Conservation (phyloP, 2,797 vertebrate species). For the Epinephelus awoara region DNA sequence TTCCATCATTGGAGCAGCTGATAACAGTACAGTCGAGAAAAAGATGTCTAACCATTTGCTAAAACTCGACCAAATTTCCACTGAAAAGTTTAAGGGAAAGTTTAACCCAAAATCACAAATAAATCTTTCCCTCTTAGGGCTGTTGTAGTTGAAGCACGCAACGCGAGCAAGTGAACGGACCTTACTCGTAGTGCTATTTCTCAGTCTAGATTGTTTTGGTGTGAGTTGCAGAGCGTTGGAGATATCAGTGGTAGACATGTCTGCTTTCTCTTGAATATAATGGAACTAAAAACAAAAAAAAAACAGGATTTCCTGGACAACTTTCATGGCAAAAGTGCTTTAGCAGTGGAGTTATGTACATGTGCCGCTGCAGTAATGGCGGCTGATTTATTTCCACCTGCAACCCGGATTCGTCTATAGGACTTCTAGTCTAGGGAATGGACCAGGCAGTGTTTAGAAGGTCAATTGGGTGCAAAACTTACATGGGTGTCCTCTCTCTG, state of each 20-base stretch:
- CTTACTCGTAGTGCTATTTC: too few relatives aligned
- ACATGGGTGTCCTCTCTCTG: constrained; percentile 92
- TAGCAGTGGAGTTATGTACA: neutral
- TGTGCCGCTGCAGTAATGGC: constrained; percentile 11
- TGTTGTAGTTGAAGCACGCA: too few relatives aligned
- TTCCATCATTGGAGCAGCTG: neutral
- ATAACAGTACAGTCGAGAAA: too few relatives aligned
- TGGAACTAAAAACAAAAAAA: too few relatives aligned
- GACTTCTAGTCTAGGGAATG: constrained; percentile 7
- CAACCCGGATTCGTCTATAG: constrained; percentile 50
- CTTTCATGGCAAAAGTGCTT: neutral
- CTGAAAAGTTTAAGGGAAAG: neutral
- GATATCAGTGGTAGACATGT: too few relatives aligned
- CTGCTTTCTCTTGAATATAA: too few relatives aligned
- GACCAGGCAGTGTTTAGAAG: constrained; percentile 61
- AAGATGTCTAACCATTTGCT: neutral
- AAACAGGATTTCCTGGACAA: neutral
- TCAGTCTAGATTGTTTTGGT: too few relatives aligned
- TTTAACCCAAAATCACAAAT: too few relatives aligned
- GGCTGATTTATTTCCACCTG: neutral
- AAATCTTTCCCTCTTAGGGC: too few relatives aligned
- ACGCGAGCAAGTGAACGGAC: too few relatives aligned
- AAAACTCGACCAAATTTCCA: neutral
- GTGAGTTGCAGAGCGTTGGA: too few relatives aligned
- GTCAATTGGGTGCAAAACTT: constrained; percentile 80